Percentiles rank a stretch among this genome's conserved stretches.
These are phyloP conservation scores for Heliothis subflexa DNA, from an alignment of 1,140 invertebrate species.

Conservation along the genomic window DNA sequence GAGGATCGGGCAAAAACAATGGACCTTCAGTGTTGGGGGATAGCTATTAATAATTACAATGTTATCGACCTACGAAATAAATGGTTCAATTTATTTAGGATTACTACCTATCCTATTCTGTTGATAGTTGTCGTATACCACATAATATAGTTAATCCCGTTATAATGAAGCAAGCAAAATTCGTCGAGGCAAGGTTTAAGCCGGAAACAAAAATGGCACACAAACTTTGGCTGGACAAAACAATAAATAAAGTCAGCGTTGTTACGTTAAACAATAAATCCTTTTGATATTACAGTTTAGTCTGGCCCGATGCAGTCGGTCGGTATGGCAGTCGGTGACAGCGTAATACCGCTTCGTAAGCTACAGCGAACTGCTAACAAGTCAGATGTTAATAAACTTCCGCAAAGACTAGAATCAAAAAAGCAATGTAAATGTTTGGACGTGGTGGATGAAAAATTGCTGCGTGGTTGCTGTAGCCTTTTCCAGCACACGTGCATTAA, in stretches of 20 bases:
- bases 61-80: slow-evolving; percentile 13
- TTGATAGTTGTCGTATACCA: background rate
- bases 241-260: slow-evolving; percentile 26
- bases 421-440: slow-evolving; percentile 38
- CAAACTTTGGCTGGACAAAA: slow-evolving; percentile 39
- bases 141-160: background rate
- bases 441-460: slow-evolving; percentile 41
- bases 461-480: slow-evolving; percentile 31
- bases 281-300: slow-evolving; percentile 48
- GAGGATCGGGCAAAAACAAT: slow-evolving; percentile 28
- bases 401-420: slow-evolving; percentile 31
- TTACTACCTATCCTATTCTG: background rate
- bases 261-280: slow-evolving; percentile 51
- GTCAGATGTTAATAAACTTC: slow-evolving; percentile 49
- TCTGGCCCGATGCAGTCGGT: slow-evolving; percentile 31
- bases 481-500: slow-evolving; percentile 36
- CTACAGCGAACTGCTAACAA: slow-evolving; percentile 38
- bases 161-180: background rate
- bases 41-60: slow-evolving; percentile 44
- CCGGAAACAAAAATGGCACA: background rate
- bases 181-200: background rate
- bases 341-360: slow-evolving; percentile 22
- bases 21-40: slow-evolving; percentile 13
- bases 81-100: slow-evolving; percentile 4
- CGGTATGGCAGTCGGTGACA: slow-evolving; percentile 43